Percentiles rank a stretch among this genome's conserved stretches.
phyloP scores from a whole-genome alignment of 2,888 invertebrate genomes.

The Machimus rusticus region DNA sequence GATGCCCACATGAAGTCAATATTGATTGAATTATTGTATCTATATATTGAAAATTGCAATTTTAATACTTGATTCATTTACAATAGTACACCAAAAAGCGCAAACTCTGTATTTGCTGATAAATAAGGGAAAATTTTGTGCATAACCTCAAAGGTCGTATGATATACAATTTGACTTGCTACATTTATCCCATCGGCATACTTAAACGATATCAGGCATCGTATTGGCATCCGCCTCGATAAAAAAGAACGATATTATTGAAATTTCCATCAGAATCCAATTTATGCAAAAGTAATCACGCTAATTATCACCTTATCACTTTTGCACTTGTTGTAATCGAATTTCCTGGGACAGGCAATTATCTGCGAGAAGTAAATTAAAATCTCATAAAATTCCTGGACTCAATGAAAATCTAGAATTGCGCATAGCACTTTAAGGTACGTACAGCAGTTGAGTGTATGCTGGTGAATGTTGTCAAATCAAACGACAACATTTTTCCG shows the following conservation, averaged over 20 bases:
- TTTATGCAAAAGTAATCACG: neutral
- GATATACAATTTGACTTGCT: neutral
- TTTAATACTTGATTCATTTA: too few relatives aligned
- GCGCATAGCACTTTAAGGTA: neutral
- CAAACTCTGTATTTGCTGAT: neutral
- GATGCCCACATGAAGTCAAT: too few relatives aligned
- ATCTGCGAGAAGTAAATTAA: conserved; percentile 2
- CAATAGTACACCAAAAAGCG: neutral
- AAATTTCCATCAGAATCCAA: neutral
- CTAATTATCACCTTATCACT: conserved; percentile 4
- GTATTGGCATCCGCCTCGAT: neutral
- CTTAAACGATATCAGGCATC: neutral
- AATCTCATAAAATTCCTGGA: neutral
- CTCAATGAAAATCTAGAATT: neutral
- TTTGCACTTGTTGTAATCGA: neutral
- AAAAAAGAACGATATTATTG: neutral
- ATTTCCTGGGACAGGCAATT: neutral
- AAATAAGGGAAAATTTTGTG: neutral
- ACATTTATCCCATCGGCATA: neutral
- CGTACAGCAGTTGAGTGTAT: neutral
- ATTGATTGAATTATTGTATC: too few relatives aligned
- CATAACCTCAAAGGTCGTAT: neutral
- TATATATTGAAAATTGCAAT: too few relatives aligned
- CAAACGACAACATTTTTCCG: neutral
- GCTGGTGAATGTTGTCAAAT: neutral